Conservation (phyloP, 2,113 vertebrate genomes). For the Prolemur simus region DNA sequence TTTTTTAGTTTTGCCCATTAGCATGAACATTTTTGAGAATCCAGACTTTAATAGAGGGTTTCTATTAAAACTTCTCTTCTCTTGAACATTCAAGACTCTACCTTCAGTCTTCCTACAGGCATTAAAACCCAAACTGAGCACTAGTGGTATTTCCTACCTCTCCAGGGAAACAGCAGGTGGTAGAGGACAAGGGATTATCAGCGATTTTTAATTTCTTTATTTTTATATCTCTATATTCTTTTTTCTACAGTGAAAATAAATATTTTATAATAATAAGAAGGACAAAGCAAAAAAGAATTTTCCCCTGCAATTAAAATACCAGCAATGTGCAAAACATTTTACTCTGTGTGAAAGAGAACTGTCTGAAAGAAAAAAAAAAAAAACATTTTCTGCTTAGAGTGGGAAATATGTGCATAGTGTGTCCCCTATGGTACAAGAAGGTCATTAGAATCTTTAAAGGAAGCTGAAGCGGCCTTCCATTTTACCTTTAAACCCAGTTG, state of each 20-base stretch:
- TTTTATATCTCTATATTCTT: neutral
- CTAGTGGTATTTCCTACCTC: neutral
- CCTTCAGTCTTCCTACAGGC: neutral
- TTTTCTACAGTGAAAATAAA: neutral
- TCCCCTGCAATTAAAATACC: neutral
- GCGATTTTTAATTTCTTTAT: neutral
- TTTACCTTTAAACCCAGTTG: neutral
- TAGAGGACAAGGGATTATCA: neutral
- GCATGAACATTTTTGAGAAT: neutral
- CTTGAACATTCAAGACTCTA: neutral
- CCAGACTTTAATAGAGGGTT: neutral
- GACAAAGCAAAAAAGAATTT: neutral
- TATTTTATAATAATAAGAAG: neutral
- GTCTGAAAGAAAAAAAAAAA: neutral
- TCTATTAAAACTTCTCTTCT: neutral
- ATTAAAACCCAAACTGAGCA: neutral
- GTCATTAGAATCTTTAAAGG: neutral
- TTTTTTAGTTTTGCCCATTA: neutral
- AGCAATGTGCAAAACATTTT: neutral
- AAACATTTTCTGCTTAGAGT: neutral
- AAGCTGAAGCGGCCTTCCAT: neutral
- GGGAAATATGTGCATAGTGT: neutral
- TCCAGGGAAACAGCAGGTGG: neutral
- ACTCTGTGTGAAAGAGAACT: neutral
- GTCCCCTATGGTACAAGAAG: neutral